These are phyloP conservation scores for Micromesistius poutassou DNA, from an alignment of 2,797 vertebrate genomes.

Conservation along the genomic window DNA sequence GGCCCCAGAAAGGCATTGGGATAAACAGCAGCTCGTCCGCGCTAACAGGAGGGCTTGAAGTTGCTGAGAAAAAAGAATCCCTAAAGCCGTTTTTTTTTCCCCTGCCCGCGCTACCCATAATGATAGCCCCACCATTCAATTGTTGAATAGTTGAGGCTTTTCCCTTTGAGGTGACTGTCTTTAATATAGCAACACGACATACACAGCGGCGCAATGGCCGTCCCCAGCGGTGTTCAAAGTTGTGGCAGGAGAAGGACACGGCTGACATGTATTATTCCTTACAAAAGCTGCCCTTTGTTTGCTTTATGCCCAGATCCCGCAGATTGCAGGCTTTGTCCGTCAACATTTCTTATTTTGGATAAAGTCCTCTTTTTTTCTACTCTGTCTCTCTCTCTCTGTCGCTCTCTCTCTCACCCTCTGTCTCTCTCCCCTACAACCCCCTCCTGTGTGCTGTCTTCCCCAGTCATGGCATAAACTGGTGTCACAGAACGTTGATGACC, in stretches of 20 bases:
- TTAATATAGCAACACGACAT: conserved; percentile 72
- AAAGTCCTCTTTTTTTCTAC: conserved; percentile 22
- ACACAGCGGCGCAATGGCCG: conserved; percentile 59
- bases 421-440: background rate
- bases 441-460: conserved; percentile 36
- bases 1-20: conserved; percentile 64
- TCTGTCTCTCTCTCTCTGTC: background rate
- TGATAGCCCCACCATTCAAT: conserved; percentile 73
- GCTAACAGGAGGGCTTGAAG: conserved; percentile 67
- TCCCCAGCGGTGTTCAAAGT: conserved; percentile 73
- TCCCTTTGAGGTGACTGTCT: conserved; percentile 74
- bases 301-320: conserved; percentile 71
- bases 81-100: conserved; percentile 74
- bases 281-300: conserved; percentile 75
- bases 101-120: conserved; percentile 73
- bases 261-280: conserved; percentile 75
- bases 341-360: conserved; percentile 64
- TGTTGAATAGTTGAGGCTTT: conserved; percentile 80
- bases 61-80: conserved; percentile 62
- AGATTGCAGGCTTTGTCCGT: conserved; percentile 75
- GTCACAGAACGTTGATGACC: conserved; percentile 45
- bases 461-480: conserved; percentile 26
- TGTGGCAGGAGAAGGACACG: conserved; percentile 59
- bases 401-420: too few relatives aligned
- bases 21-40: conserved; percentile 74